Evolutionary conservation across 2,888 invertebrate genomes (phyloP), one percentile per base, ranked within the genome.

Genomic region (Melinaea menophilus): DNA sequence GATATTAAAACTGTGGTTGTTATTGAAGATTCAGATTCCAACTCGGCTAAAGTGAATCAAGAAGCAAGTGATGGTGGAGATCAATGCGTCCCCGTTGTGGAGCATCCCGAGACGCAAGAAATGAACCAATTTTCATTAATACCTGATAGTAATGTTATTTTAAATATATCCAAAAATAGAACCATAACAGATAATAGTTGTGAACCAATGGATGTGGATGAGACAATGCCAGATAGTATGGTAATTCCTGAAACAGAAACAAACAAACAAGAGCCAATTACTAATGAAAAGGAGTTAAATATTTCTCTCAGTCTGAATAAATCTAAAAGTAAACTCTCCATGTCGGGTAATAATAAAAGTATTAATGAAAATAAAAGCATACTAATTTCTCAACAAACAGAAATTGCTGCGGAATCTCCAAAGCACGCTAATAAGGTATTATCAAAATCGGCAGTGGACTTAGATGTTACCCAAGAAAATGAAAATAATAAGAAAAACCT

Each of bases 121-220:
- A 22, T 41, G 11, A 55, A 61, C 11, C 37, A 51, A 47, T 56
- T 64, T 3, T 58, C 47, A 37, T 13, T 57, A 0, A 55, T 41
- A 33, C 46, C 57, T 33, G 56, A 61, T 37, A 57, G 62, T 22
- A 65, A 61, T 48, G 56, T 59, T 41, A 34, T 55, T 4, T 62
- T 58, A 48, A 58, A 67, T 56, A 58, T 64, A 61, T 55, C 63
- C 9, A 63, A 62, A n/a, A 47, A 58, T 37, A 64, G 60, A 33
- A 46, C 45, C 46, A 57, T 64, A 45, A 48, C 51, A 47, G 77
- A 81, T 71, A 71, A 79, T 37, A 79, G 77, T 64, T 83, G 79
- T 71, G 90, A 90, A 75, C 88, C 90, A 34, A 90, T 90, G 90
- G 90, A 90, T 75, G 77, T 90, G 72, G 90, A 90, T 75, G 87